Evolutionary conservation across 2,888 invertebrate genomes (phyloP), one percentile per base, ranked within the genome.

Genomic region (Drosophila birchii): DNA sequence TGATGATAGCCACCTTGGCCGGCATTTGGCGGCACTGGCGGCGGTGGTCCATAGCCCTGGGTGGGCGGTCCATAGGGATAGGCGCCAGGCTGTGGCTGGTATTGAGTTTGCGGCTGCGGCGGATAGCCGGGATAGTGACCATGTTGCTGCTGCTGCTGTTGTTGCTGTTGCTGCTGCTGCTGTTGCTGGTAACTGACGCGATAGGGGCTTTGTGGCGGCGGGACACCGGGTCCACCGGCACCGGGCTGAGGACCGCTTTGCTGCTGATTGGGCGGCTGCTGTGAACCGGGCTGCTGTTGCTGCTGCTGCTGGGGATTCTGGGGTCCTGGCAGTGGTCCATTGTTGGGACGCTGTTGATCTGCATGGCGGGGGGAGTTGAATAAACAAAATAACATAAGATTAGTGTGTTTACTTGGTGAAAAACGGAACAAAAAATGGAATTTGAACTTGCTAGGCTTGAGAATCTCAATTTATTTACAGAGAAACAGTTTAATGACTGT

Each of bases 281-380:
- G 71, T n/a, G 51, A 49, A 5, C 61, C 61, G n/a, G 64, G 64
- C 93, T 56, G 95, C 94, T 56, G 95, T 94, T 44, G 95, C 92
- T 70, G 95, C 90, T 82, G 87, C 16, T 88, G 88, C 56, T 83
- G 89, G 16, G 77, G 82, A 84, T 57, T 86, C 76, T 64, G 88
- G 3, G 81, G 93, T 54, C 68, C 68, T 89, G 82, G 54, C 66
- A 87, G 23, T 41, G 90, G 90, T 12, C 91, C 91, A 57, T 88
- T 90, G 62, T 94, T 93, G 80, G 94, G 94, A 83, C 91, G 94
- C 93, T 78, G 94, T 93, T 95, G 95, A 44, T 90, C 92, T 92
- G 74, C 16, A 72, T 51, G 60, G 51, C 6, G 43, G 11, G 5
- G 36, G 20, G 14, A 16, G 29, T 29, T 2, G 26, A 20, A 29